Conservation (phyloP, 2,113 vertebrate genomes). For the Limnothrissa miodon region DNA sequence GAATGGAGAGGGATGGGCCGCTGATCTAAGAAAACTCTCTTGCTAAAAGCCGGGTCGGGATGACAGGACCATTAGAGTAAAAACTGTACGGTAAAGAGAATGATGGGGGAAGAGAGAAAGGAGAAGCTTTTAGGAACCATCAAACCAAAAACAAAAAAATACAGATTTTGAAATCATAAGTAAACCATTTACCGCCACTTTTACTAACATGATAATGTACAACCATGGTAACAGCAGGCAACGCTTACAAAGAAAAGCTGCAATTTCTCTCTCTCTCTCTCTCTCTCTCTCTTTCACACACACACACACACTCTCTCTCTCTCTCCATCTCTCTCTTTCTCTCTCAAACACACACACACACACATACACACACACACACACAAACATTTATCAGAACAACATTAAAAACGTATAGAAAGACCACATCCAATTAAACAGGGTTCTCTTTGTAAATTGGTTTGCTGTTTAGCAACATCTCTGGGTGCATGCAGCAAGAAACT, state of each 20-base stretch:
- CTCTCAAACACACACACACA: background rate
- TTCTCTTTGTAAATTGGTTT: too few relatives aligned
- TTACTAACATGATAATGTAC: background rate
- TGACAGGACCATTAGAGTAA: background rate
- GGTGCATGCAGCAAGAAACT: too few relatives aligned
- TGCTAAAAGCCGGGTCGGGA: background rate
- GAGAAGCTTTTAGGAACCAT: background rate
- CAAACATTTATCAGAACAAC: background rate
- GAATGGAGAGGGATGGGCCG: background rate
- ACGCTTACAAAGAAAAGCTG: background rate
- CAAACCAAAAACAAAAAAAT: background rate
- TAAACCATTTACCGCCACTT: background rate
- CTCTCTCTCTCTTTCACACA: background rate
- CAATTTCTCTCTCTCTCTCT: background rate
- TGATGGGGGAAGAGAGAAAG: background rate
- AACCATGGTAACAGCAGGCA: background rate
- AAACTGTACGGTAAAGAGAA: background rate
- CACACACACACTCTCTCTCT: background rate
- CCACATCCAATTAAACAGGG: background rate
- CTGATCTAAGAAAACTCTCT: background rate
- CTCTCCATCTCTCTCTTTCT: background rate
- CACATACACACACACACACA: background rate
- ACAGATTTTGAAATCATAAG: background rate
- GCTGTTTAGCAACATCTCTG: too few relatives aligned
- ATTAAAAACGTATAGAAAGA: background rate